Percentiles rank a stretch among this genome's conserved stretches.
phyloP scores from a whole-genome alignment of 2,797 vertebrate species.

The Sebastes paucispinis region DNA sequence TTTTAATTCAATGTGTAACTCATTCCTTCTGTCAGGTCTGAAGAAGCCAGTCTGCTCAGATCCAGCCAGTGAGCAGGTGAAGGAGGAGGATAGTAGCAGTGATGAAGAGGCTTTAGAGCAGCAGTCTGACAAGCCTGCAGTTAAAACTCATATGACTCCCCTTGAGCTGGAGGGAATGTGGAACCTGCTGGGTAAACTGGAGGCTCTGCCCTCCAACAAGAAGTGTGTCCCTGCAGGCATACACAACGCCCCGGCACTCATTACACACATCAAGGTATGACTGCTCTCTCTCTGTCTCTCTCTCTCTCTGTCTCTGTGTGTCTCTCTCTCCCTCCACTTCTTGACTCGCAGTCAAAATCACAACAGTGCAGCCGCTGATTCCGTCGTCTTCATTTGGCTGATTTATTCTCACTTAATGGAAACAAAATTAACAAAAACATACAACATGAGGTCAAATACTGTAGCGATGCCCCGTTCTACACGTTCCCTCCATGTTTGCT shows the following conservation, averaged over 20 bases:
- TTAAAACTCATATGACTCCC: conserved; percentile 84
- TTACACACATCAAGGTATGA: conserved; percentile 90
- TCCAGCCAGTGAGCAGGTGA: conserved; percentile 2
- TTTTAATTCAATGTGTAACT: background rate
- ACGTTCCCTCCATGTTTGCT: too few species aligned
- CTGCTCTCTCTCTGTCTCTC: background rate
- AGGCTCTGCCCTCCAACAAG: conserved; percentile 92
- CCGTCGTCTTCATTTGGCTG: too few species aligned
- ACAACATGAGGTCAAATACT: too few species aligned
- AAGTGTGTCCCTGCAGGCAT: conserved; percentile 96
- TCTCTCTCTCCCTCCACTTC: too few species aligned
- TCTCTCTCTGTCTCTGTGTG: too few species aligned
- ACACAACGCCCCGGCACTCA: conserved; percentile 91
- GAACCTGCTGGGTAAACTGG: conserved; percentile 93
- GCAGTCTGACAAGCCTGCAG: conserved; percentile 49
- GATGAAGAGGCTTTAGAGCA: conserved; percentile 57
- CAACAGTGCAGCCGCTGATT: too few species aligned
- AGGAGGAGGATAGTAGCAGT: conserved; percentile 20
- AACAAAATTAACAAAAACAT: too few species aligned
- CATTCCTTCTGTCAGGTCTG: conserved; percentile 79
- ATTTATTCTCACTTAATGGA: too few species aligned
- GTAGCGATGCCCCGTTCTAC: too few species aligned
- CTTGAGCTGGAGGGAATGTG: conserved; percentile 94
- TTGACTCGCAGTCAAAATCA: too few species aligned
- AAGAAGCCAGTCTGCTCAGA: conserved; percentile 54